phyloP scores from a whole-genome alignment of 2,113 vertebrate genomes.

The Cyprinodon tularosa region DNA sequence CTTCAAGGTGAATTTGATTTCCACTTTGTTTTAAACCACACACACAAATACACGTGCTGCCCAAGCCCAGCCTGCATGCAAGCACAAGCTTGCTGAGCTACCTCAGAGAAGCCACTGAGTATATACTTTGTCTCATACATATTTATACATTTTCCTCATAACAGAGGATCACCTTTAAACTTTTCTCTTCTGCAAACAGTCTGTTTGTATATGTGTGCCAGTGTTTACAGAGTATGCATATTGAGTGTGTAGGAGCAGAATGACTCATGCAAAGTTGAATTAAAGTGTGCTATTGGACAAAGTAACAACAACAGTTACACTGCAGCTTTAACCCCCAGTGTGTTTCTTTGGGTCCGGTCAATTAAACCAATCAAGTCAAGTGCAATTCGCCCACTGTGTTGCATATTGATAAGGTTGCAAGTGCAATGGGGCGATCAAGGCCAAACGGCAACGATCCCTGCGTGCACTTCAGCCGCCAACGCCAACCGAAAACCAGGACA shows the following conservation, averaged over 20 bases:
- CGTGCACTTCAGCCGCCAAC: conserved; percentile 54
- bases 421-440: conserved; percentile 24
- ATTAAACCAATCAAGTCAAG: conserved; percentile 73
- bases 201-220: conserved; percentile 42
- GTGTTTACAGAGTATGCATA: conserved; percentile 65
- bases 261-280: conserved; percentile 66
- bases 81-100: conserved; percentile 81
- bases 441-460: conserved; percentile 51
- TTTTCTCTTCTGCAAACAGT: conserved; percentile 47
- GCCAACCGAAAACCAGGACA: conserved; percentile 18
- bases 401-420: conserved; percentile 63
- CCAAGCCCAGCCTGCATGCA: conserved; percentile 67
- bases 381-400: conserved; percentile 52
- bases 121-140: conserved; percentile 49
- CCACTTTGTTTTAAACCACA: conserved; percentile 81
- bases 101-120: conserved; percentile 42
- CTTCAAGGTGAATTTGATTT: conserved; percentile 85
- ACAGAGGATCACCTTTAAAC: conserved; percentile 61
- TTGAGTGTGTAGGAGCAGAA: conserved; percentile 65
- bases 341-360: conserved; percentile 37
- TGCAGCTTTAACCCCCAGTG: conserved; percentile 12
- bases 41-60: conserved; percentile 20
- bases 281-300: conserved; percentile 33
- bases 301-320: conserved; percentile 37
- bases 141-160: conserved; percentile 62